Base-by-base conservation (phyloP, 2,113 vertebrate genomes). In the Tragelaphus imberbis region DNA sequence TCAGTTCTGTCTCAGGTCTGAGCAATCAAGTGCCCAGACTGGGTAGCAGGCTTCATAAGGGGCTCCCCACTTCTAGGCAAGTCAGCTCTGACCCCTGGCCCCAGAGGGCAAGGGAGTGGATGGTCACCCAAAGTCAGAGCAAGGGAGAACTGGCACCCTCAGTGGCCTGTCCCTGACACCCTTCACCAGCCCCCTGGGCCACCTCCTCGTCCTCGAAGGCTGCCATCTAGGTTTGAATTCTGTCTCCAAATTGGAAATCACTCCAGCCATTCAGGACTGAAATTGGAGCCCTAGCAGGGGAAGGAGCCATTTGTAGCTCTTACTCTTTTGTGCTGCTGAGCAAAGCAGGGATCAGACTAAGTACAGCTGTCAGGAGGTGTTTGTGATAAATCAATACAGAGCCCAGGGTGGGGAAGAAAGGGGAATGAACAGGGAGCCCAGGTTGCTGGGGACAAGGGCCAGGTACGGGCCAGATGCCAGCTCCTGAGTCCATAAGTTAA, bases 351-450 rank as follows among this genome's bases (percentile, higher is more conserved):
- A 65, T 59, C 75, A 17, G 92, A 90, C 65, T 56, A 89, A 59
- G 85, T 86, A 30, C 49, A 90, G 95, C 96, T 86, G 85, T 77
- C 47, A 61, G 92, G 86, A 94, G 94, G 91, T 1, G 16, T 53
- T 96, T 30, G 77, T 65, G 96, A 95, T 85, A 51, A 94, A 95
- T 97, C 97, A 81, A 93, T 91, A 36, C 19, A 2, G n/a, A 63
- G 85, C 36, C 88, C 1, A 5, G 53, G 88, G 55, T 3, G 44
- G 53, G 63, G 61, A 84, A 40, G 21, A 49, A 40, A 33, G 55
- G 59, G 55, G 68, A 59, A 10, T 10, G 47, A 88, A 27, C 1
- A 19, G n/a, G 47, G 81, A 87, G 58, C 65, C 49, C 44, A 13
- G 89, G 88, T 79, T 49, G 55, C 94, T 3, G 23, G 59, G 86